Evolutionary conservation across 2,888 invertebrate species (phyloP), one percentile per base, ranked within the genome.

Genomic region (Erpobdella octoculata): DNA sequence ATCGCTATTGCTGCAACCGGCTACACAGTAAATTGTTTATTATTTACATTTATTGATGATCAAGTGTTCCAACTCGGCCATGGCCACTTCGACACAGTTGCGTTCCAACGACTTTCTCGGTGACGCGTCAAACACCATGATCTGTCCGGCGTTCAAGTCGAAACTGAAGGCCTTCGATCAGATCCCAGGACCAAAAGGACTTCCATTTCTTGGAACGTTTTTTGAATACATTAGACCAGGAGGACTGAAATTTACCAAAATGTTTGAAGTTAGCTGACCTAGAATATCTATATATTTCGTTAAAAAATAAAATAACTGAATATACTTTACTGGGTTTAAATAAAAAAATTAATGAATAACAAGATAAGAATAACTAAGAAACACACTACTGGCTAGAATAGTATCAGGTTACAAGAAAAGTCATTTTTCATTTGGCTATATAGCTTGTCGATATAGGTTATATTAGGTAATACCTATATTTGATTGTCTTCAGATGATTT

Each of bases 201-300:
- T 70, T n/a, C 74, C 76, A n/a, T 21, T 76, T 6, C 71, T 77
- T 9, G 77, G 77, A 5, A 73, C 73, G 1, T 72, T 76, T 61
- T 65, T 59, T 71, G 75, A 75, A 36, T 77, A 75, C 71, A 25
- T 74, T 28, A 80, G 81, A 73, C 80, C 80, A 71, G 80, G 80
- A 66, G 82, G 82, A 33, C 76, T 79, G 25, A 76, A 76, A 69
- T 82, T 83, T 73, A 77, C 76, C 65, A 82, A 81, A 77, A 80
- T 82, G 80, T 81, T 81, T 76, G 79, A 82, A 78, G 82, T 82
- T 0, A 71, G 18, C 41, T 12, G 18, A 41, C 18, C 9, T 41
- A 12, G 9, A 12, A 41, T 41, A 12, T 18, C 18, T 41, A 41
- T 41, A 12, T 41, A 41, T 41, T 18, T 41, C 9, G 9, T 41